Base-by-base conservation (phyloP, 2,888 invertebrate genomes). In the Biston stratarius region DNA sequence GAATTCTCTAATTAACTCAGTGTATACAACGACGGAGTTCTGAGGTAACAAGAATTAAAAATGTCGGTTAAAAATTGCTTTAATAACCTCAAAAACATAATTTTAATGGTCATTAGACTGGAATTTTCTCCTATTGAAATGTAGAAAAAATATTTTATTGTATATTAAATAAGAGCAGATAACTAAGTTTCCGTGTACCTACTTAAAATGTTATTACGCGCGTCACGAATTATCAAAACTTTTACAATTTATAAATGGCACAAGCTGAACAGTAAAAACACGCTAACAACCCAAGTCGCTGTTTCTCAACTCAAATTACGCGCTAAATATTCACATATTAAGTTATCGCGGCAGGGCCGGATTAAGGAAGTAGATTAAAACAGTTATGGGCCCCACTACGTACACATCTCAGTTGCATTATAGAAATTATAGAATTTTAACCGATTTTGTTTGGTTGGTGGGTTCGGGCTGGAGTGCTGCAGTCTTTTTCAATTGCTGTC, bases 321-420 rank as follows among this genome's bases (percentile, higher is more conserved):
- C 67, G 70, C 69, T 60, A 73, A 73, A 73, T 63, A 70, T 71
- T 73, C 69, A 69, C 70, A 70, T 73, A 73, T 73, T 69, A 73
- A 67, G 67, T 69, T 73, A 56, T 47, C 42, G 52, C 42, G 44
- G 24, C 48, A 47, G 49, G 49, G 66, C 8, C 14, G 9, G 14
- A 33, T 14, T 12, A 47, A 47, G 5, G 14, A 10, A 10, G 14
- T 11, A 14, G 33, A n/a, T 38, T 5, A 10, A 1, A 40, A 12
- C 38, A 11, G 10, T 10, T 14, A 14, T 0, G 38, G 52, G 0
- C 38, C 14, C 38, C 5, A 3, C 12, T n/a, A 11, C 36, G n/a
- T 51, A 36, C 6, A 7, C 7, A 3, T 8, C 48, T 24, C 24
- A 2, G 24, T 24, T 24, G 24, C 24, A 3, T 1, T 24, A 24